Percentiles rank a stretch among this genome's conserved stretches.
Evolutionary conservation across 2,888 invertebrate genomes (phyloP).

Genomic region (Sesia apiformis): DNA sequence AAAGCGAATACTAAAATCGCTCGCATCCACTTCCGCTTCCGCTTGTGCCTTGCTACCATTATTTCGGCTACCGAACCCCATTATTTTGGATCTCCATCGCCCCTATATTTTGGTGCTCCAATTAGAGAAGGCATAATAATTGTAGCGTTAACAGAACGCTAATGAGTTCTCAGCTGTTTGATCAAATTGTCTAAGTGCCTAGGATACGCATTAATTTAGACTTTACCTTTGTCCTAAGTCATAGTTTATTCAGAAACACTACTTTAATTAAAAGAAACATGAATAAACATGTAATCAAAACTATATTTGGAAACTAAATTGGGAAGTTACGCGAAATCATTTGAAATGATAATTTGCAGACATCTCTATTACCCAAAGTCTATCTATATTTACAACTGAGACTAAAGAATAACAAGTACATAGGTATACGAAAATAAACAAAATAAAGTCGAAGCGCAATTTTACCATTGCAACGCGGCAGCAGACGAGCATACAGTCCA

Average conservation of each 20-base stretch:
- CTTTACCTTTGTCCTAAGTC: background rate
- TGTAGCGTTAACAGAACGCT: constrained; percentile 3
- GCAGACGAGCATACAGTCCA: no score
- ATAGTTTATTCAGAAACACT: background rate
- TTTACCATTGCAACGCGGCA: no score
- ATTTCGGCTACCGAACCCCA: constrained; percentile 4
- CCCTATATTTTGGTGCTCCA: constrained; percentile 12
- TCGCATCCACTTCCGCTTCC: constrained; percentile 1
- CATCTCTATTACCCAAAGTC: no score
- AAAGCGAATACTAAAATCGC: no score
- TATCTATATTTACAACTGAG: no score
- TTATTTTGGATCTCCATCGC: constrained; percentile 9
- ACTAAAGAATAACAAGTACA: no score
- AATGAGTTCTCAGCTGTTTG: constrained; percentile 3
- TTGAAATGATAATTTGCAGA: no score
- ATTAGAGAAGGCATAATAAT: constrained; percentile 7
- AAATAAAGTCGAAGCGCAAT: no score
- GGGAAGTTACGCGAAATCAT: no score
- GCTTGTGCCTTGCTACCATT: constrained; percentile 3
- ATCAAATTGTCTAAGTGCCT: background rate
- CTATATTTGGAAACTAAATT: no score
- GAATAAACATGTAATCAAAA: background rate
- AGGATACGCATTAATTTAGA: background rate
- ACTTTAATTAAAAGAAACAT: background rate
- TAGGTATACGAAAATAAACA: no score